These are phyloP conservation scores for Andrena minutula DNA, from an alignment of 2,888 invertebrate genomes.

Conservation along the genomic window DNA sequence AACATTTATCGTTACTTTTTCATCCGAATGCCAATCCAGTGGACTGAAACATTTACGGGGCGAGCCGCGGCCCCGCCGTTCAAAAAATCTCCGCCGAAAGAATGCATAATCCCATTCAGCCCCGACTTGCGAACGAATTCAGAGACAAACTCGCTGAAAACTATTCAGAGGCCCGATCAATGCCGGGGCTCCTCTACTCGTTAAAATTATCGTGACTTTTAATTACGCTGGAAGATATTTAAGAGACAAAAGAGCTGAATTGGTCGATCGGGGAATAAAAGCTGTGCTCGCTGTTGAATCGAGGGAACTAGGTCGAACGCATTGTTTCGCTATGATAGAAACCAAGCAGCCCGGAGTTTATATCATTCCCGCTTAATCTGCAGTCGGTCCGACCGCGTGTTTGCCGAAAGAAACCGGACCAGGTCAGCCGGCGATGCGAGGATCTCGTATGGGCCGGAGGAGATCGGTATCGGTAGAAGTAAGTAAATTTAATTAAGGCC, in stretches of 20 bases:
- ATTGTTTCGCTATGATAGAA: constrained; percentile 22
- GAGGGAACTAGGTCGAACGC: constrained; percentile 20
- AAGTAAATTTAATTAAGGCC: constrained; percentile 58
- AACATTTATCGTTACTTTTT: neutral
- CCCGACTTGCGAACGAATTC: neutral
- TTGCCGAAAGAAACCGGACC: constrained; percentile 21
- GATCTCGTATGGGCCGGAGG: neutral
- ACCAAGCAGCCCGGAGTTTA: constrained; percentile 13
- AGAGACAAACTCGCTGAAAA: neutral
- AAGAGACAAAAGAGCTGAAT: constrained; percentile 9
- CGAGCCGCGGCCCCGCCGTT: no score
- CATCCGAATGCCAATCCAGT: neutral
- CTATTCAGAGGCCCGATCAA: constrained; percentile 5
- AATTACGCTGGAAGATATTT: constrained; percentile 12
- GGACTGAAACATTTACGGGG: neutral
- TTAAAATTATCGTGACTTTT: constrained; percentile 11
- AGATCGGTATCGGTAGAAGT: constrained; percentile 32
- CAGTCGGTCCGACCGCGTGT: neutral
- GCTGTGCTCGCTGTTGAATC: neutral
- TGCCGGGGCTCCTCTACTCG: neutral
- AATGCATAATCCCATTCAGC: neutral
- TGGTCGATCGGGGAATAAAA: constrained; percentile 13
- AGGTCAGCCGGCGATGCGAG: constrained; percentile 7
- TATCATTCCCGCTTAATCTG: constrained; percentile 29
- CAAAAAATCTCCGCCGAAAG: no score